Conservation (phyloP, 2,888 invertebrate species). For the Eristalis pertinax region DNA sequence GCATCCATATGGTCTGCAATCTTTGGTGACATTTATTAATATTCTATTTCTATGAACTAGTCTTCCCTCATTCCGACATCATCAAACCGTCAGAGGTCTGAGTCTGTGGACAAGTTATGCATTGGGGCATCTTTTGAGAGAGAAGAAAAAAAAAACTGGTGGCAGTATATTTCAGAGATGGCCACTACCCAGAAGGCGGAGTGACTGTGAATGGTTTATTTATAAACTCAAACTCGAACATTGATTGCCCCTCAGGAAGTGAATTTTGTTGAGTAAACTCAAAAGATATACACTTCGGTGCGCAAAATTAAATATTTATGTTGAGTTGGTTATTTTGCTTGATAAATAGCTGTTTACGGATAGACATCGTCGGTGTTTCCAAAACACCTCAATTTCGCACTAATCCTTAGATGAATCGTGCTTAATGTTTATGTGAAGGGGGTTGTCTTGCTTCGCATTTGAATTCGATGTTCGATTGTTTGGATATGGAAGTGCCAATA, state of each 20-base stretch:
- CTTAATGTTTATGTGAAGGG: neutral
- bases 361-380: constrained; percentile 42
- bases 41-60: constrained; percentile 42
- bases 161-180: neutral
- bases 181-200: constrained; percentile 12
- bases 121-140: neutral
- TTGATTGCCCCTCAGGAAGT: constrained; percentile 43
- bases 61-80: neutral
- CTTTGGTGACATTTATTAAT: constrained; percentile 47
- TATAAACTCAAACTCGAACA: constrained; percentile 23
- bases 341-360: constrained; percentile 47
- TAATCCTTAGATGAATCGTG: constrained; percentile 14
- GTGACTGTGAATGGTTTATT: constrained; percentile 43
- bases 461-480: neutral
- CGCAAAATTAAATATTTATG: constrained; percentile 55
- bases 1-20: constrained; percentile 59
- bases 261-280: constrained; percentile 52
- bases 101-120: neutral
- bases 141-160: neutral
- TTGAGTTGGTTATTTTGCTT: constrained; percentile 37
- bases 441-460: neutral
- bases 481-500: neutral
- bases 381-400: constrained; percentile 42
- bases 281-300: constrained; percentile 39
- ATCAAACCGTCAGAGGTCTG: constrained; percentile 3